These are phyloP conservation scores for Tor tambroides DNA, from an alignment of 2,113 vertebrate genomes.

Conservation along the genomic window DNA sequence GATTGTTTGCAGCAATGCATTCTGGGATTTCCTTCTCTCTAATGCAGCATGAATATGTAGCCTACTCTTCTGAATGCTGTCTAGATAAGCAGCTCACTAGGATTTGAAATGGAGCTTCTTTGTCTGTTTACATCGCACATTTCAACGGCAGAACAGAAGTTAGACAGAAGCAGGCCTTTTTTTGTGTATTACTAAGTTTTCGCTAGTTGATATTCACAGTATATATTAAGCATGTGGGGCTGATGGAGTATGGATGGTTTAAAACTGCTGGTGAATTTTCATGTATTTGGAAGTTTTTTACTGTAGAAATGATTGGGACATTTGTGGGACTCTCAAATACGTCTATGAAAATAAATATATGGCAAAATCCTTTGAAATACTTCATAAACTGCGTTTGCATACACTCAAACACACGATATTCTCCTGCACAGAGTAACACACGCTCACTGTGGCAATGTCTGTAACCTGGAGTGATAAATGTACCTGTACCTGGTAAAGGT, in stretches of 20 bases:
- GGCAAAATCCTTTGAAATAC: conserved; percentile 30
- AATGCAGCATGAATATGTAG: too few relatives aligned
- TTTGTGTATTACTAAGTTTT: conserved; percentile 71
- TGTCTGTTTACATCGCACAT: conserved; percentile 73
- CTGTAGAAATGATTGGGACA: conserved; percentile 65
- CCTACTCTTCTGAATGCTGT: not conserved
- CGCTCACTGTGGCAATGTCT: conserved; percentile 61
- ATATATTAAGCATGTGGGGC: conserved; percentile 65
- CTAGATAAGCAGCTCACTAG: not conserved
- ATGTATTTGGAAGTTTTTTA: conserved; percentile 53
- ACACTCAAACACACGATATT: conserved; percentile 35
- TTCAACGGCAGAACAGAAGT: conserved; percentile 66
- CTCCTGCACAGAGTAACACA: conserved; percentile 63
- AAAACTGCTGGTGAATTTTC: conserved; percentile 78
- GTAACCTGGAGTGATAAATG: conserved; percentile 65
- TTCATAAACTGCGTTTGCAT: conserved; percentile 47
- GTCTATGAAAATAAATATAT: conserved; percentile 49
- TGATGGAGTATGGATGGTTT: conserved; percentile 68
- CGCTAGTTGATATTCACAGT: conserved; percentile 75
- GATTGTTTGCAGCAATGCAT: not conserved
- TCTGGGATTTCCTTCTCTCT: not conserved
- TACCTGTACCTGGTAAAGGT: too few relatives aligned
- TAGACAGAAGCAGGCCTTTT: conserved; percentile 71
- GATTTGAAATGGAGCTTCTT: conserved; percentile 11
- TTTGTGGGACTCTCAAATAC: conserved; percentile 41